Evolutionary conservation across 2,888 invertebrate species (phyloP), one percentile per base, ranked within the genome.

Genomic region (Drosophila colorata): DNA sequence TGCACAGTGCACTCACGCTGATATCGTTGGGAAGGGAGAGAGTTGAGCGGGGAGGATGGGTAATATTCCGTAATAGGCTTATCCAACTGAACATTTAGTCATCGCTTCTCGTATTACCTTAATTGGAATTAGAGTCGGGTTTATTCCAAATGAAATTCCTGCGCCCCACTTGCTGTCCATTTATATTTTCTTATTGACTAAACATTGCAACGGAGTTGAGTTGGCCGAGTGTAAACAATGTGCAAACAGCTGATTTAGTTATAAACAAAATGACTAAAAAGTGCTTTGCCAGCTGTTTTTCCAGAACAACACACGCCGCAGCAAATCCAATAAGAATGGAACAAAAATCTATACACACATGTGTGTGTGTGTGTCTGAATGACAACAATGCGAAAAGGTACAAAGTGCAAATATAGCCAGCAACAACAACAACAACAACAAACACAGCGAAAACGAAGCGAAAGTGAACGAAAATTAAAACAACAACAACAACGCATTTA

Each of bases 181-280:
- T n/a, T 14, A 23, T 43, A 14, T 53, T 43, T 53, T 33, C 23
- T 43, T 33, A 47, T 41, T 14, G 18, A 8, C 23, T 53, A 28
- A 41, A 46, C 31, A 51, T 13, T 55, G 61, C 20, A 40, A 35
- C 14, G 5, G 25, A 25, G 28, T 37, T 33, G 53, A 64, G 20
- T 43, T 38, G 35, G n/a, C 2, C 4, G 46, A 38, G 59, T 69
- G 74, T 73, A 77, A 73, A 69, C 78, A 73, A 63, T 44, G 55
- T 37, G 58, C 46, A 59, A 78, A 78, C 81, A 82, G 87, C 81
- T 84, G 81, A 84, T 75, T 78, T 72, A 58, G 68, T 75, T 73
- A 84, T 81, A 87, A 84, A 78, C 69, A 86, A 77, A 66, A 80
- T 61, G 49, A 61, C 56, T 64, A 63, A 60, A 63, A 60, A 70